Evolutionary conservation across 1,140 invertebrate genomes (phyloP), one percentile per base, ranked within the genome.

Genomic region (Apis florea): DNA sequence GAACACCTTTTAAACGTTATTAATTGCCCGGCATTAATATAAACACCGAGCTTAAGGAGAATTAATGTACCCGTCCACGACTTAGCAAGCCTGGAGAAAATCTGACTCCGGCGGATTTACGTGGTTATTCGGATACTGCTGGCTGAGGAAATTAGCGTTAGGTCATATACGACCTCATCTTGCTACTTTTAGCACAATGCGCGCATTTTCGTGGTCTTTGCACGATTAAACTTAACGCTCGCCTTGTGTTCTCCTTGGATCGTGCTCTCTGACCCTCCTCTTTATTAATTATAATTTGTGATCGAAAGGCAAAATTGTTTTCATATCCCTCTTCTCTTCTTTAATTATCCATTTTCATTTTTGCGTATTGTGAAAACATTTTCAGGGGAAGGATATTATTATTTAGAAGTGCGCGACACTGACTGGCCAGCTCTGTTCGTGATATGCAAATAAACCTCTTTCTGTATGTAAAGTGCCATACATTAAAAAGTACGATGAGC

Each of bases 1-100:
- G 83, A 88, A 84, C 84, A 83, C 87, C 85, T 85, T 88, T 91
- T 90, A 91, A 90, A 88, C 88, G 84, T 90, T 91, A 92, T 92
- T 91, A 92, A 92, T 92, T 89, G 90, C 82, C 69, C n/a, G 79
- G 86, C 88, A 90, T 92, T 92, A 91, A 91, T 90, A 89, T 90
- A 91, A 92, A 90, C 90, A 89, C 82, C 77, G 64, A 79, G 87
- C 85, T 91, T 91, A 90, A 90, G 80, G 86, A 90, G 87, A 91
- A 91, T 91, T 91, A 91, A 92, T 90, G 88, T 83, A 85, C 85
- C 84, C 79, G 59, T 89, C 83, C 79, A 61, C 79, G 77, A 85
- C 84, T 88, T 88, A 84, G 84, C 67, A 54, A 67, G 31, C 24
- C 53, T 67, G 61, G 56, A 76, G 78, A 76, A 85, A 88, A 88